phyloP scores from a whole-genome alignment of 2,113 vertebrate species.

The Oxygymnocypris stewartii region DNA sequence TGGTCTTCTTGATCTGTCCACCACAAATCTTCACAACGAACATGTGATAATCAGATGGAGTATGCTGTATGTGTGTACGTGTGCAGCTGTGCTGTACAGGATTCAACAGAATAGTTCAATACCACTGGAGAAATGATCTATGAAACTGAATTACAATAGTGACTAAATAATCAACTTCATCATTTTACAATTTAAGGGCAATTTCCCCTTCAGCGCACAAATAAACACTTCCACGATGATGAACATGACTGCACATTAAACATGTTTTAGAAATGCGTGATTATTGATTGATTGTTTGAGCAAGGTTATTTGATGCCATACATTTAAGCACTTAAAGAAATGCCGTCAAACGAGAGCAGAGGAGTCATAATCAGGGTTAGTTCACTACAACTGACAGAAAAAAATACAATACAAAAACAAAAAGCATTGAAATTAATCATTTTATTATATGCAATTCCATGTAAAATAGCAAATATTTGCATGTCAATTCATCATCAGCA shows the following conservation, averaged over 20 bases:
- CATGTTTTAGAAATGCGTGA: neutral
- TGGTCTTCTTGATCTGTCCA: neutral
- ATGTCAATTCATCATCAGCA: neutral
- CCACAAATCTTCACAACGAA: constrained; percentile 4
- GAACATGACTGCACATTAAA: neutral
- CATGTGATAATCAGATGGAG: neutral
- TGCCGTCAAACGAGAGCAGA: too few species aligned
- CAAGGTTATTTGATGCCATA: neutral
- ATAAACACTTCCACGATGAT: neutral
- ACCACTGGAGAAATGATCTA: neutral
- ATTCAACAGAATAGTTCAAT: neutral
- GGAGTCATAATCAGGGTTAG: too few species aligned
- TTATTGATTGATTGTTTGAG: neutral
- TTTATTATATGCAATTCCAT: neutral
- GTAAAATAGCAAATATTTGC: neutral
- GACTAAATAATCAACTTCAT: constrained; percentile 18
- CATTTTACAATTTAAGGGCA: constrained; percentile 19
- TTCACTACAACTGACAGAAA: too few species aligned
- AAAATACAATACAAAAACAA: too few species aligned
- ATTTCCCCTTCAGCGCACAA: neutral
- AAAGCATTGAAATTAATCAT: too few species aligned
- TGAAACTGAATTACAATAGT: constrained; percentile 7
- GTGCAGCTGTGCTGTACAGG: neutral
- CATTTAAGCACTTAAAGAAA: neutral
- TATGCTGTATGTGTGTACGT: neutral